A percentile compares a stretch with the other conserved stretches of the same genome.
Evolutionary conservation across 2,888 invertebrate species (phyloP).

Genomic region (Coleophora deauratella): DNA sequence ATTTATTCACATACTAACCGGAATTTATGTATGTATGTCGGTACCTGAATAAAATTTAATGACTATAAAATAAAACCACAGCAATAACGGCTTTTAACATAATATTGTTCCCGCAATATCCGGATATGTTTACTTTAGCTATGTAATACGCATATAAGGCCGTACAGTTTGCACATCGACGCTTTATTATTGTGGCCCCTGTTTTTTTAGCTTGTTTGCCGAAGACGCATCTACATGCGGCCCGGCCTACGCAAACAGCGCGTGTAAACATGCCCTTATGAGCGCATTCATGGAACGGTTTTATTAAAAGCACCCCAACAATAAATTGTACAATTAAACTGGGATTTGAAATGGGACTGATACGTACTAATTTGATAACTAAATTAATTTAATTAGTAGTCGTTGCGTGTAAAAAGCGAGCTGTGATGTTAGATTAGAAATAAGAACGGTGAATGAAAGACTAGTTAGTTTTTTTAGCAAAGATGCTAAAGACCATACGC

Average conservation of each 20-base stretch:
- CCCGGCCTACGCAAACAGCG: slow-evolving; percentile 61
- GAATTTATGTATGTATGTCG: too few species aligned
- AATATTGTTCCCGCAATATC: slow-evolving; percentile 15
- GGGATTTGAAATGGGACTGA: slow-evolving; percentile 28
- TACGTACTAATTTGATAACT: slow-evolving; percentile 11
- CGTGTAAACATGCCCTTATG: slow-evolving; percentile 66
- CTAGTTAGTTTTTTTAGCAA: too few species aligned
- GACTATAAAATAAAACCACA: slow-evolving; percentile 28
- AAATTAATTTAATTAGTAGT: slow-evolving; percentile 4
- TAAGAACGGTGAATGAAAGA: too few species aligned
- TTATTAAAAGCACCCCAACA: slow-evolving; percentile 41
- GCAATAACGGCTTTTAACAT: slow-evolving; percentile 39
- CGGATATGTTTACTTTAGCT: slow-evolving; percentile 37
- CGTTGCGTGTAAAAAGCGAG: too few species aligned
- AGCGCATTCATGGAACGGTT: slow-evolving; percentile 43
- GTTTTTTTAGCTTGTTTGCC: slow-evolving; percentile 70
- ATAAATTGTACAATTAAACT: slow-evolving; percentile 31
- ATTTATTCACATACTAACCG: too few species aligned
- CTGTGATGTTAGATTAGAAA: too few species aligned
- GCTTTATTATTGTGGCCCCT: slow-evolving; percentile 50
- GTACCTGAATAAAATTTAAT: too few species aligned
- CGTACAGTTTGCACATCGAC: slow-evolving; percentile 28
- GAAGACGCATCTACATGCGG: slow-evolving; percentile 67
- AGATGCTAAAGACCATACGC: slow-evolving; percentile 18
- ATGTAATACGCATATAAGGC: slow-evolving; percentile 25